Base-by-base conservation (phyloP, 2,113 vertebrate species). In the Ornithorhynchus anatinus region DNA sequence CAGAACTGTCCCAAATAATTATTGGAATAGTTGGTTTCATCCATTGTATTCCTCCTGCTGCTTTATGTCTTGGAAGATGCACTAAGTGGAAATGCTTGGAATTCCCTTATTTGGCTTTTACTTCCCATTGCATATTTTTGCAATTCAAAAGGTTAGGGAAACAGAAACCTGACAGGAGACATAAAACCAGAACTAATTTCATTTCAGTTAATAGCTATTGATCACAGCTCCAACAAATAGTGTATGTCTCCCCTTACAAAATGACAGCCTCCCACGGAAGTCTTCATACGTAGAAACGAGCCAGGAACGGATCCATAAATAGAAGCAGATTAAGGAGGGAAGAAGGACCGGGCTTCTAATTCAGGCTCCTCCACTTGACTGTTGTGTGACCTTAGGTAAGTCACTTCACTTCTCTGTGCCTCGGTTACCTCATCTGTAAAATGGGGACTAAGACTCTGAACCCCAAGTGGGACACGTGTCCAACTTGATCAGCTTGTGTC, bases 1-100 rank as follows among this genome's bases (percentile, higher is more conserved):
- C 0, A 84, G 82, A 79, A 57, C 71, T 48, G 77, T 81, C 61
- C 77, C 72, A 85, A 87, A 80, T 87, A 89, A 84, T 86, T 83
- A 85, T 82, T 89, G 23, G 69, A 60, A 56, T 59, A 15, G 53
- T 8, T 52, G 29, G 45, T 47, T 62, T 20, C 62, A 11, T 32
- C 36, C 2, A 9, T 23, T 56, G 25, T 29, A 51, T 59, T 56
- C 70, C 32, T 39, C 64, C 25, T 22, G 65, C n/a, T 50, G 76
- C 40, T 71, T 5, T 17, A 47, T 20, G 2, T 43, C 44, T 72
- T 51, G 50, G 79, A 76, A 61, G 57, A 70, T 43, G 43, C 65
- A 73, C 1, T 9, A 62, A 70, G 47, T 43, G 64, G 59, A 44
- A 74, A 52, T 29, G 22, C 19, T 14, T 1, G 17, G 52, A 44